These are phyloP conservation scores for Ornithoptera alexandrae DNA, from an alignment of 2,888 invertebrate genomes.

Conservation along the genomic window DNA sequence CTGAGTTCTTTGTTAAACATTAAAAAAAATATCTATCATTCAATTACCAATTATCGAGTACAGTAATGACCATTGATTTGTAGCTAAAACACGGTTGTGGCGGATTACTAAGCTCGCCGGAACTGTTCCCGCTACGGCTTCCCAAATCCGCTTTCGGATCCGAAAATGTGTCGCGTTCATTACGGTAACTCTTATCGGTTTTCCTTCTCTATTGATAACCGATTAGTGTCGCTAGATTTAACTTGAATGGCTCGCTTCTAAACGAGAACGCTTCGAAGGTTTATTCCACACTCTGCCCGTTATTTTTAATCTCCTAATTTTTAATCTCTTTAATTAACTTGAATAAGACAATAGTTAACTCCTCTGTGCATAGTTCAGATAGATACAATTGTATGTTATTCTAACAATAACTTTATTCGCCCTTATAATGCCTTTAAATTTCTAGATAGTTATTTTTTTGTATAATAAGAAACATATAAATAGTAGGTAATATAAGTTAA, in stretches of 20 bases:
- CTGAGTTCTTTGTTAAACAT: not conserved
- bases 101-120: conserved; percentile 21
- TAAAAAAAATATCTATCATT: not conserved
- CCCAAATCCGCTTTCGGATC: conserved; percentile 27
- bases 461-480: no score
- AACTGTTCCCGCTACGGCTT: conserved; percentile 24
- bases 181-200: conserved; percentile 34
- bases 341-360: no score
- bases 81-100: conserved; percentile 8
- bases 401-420: no score
- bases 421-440: no score
- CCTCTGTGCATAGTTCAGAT: no score
- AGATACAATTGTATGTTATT: no score
- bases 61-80: not conserved
- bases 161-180: conserved; percentile 34
- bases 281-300: conserved; percentile 14
- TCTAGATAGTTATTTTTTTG: no score
- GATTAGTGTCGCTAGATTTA: conserved; percentile 39
- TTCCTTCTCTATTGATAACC: conserved; percentile 36
- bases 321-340: no score
- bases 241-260: conserved; percentile 34
- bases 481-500: no score
- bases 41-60: not conserved
- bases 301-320: not conserved
- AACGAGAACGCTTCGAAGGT: conserved; percentile 23